Percentiles rank a stretch among this genome's conserved stretches.
Evolutionary conservation across 2,888 invertebrate genomes (phyloP).

Genomic region (Tetramorium bicarinatum): DNA sequence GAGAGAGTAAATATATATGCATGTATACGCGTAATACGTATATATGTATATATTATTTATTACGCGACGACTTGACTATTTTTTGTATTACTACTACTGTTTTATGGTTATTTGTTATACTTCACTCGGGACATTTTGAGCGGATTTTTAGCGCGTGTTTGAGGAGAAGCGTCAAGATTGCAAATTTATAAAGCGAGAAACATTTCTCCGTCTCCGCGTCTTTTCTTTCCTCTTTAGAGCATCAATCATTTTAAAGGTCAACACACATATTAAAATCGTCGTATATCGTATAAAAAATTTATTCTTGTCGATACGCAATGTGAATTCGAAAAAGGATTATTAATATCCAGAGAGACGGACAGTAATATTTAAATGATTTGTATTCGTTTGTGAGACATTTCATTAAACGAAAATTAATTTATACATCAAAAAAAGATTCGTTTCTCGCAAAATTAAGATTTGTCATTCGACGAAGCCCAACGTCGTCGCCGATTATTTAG

Average conservation of each 20-base stretch:
- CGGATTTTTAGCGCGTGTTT: conserved; percentile 83
- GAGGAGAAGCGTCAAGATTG: conserved; percentile 77
- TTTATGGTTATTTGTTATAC: conserved; percentile 76
- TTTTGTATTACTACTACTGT: conserved; percentile 76
- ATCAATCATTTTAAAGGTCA: conserved; percentile 6
- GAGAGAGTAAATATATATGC: conserved; percentile 31
- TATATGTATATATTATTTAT: conserved; percentile 72
- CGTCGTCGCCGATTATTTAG: conserved; percentile 29
- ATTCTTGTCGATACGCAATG: not conserved
- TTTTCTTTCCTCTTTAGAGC: not conserved
- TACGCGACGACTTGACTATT: conserved; percentile 74
- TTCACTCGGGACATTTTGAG: conserved; percentile 81
- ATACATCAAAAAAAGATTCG: not conserved
- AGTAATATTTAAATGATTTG: not conserved
- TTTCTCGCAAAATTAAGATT: conserved; percentile 37
- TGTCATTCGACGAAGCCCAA: conserved; percentile 13
- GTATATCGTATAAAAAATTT: not conserved
- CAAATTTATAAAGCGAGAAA: conserved; percentile 1
- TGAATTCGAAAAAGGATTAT: not conserved
- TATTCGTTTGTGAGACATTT: not conserved
- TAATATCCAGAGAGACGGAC: not conserved
- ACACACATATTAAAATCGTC: not conserved
- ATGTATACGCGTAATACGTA: conserved; percentile 29
- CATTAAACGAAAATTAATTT: not conserved
- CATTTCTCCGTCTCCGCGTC: not conserved